phyloP scores from a whole-genome alignment of 2,113 vertebrate genomes.

The Anolis sagrei region DNA sequence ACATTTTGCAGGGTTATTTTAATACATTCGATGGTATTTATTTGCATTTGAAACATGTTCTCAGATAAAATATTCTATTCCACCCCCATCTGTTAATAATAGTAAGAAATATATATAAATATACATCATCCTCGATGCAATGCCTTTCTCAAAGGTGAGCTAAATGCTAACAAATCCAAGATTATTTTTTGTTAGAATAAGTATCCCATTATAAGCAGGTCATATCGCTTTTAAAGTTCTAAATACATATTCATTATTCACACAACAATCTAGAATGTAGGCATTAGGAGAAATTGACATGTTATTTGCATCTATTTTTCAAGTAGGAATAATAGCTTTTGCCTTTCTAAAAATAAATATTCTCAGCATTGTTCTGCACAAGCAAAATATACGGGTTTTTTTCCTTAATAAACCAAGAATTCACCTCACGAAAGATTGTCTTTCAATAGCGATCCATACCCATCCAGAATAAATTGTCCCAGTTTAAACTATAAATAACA shows the following conservation, averaged over 20 bases:
- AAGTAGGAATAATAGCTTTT: not conserved
- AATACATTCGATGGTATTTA: not conserved
- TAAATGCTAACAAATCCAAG: not conserved
- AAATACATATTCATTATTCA: slow-evolving; percentile 8
- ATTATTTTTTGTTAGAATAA: slow-evolving; percentile 12
- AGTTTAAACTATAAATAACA: not conserved
- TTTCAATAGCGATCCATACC: not conserved
- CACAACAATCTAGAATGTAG: not conserved
- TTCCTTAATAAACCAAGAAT: slow-evolving; percentile 40
- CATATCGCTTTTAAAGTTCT: not conserved
- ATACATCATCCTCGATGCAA: not conserved
- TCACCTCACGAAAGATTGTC: not conserved
- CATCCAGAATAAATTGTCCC: not conserved
- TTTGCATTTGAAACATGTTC: not conserved
- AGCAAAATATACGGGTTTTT: not conserved
- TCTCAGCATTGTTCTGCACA: not conserved
- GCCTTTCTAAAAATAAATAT: not conserved
- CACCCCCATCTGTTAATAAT: not conserved
- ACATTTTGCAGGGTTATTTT: not conserved
- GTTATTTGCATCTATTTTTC: not conserved
- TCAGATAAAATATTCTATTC: not conserved
- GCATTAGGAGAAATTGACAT: not conserved
- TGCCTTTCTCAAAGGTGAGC: not conserved
- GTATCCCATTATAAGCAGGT: not conserved
- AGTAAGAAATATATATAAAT: not conserved